phyloP scores from a whole-genome alignment of 2,113 vertebrate genomes.

The Sinocyclocheilus anshuiensis region DNA sequence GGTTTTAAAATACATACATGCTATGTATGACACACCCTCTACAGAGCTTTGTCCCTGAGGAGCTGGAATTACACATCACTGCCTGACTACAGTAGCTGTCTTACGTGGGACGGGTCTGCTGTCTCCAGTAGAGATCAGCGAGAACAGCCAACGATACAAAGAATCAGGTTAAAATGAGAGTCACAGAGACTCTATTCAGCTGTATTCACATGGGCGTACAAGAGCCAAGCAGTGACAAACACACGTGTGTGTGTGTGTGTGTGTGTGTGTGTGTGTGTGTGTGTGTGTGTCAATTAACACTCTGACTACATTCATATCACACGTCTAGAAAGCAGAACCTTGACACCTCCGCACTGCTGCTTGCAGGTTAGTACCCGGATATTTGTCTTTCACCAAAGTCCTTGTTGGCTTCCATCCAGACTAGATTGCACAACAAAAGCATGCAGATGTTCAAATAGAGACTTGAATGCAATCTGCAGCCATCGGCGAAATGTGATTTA shows the following conservation, averaged over 20 bases:
- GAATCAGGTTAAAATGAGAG: slow-evolving; percentile 3
- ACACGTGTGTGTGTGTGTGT: neutral
- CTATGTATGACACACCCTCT: neutral
- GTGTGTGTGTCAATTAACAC: slow-evolving; percentile 1
- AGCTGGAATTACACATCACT: slow-evolving; percentile 13
- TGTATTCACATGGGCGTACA: slow-evolving; percentile 1
- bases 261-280: too few relatives aligned
- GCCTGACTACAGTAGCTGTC: neutral
- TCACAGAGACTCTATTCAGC: slow-evolving; percentile 24
- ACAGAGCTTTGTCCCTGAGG: neutral
- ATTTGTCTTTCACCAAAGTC: slow-evolving; percentile 51
- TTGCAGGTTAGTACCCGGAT: slow-evolving; percentile 48
- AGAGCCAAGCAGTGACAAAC: slow-evolving; percentile 2
- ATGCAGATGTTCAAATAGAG: slow-evolving; percentile 36
- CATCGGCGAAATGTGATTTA: neutral
- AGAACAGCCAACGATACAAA: slow-evolving; percentile 12
- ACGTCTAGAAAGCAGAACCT: neutral
- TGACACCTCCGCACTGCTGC: neutral
- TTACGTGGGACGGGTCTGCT: neutral
- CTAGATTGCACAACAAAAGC: slow-evolving; percentile 39
- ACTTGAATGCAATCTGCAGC: neutral
- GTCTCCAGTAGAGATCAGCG: neutral
- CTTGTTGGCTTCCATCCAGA: slow-evolving; percentile 47
- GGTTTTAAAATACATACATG: slow-evolving; percentile 9
- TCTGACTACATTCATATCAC: neutral